Percentiles rank a stretch among this genome's conserved stretches.
Conservation (phyloP, 2,113 vertebrate genomes). For the Natator depressus region DNA sequence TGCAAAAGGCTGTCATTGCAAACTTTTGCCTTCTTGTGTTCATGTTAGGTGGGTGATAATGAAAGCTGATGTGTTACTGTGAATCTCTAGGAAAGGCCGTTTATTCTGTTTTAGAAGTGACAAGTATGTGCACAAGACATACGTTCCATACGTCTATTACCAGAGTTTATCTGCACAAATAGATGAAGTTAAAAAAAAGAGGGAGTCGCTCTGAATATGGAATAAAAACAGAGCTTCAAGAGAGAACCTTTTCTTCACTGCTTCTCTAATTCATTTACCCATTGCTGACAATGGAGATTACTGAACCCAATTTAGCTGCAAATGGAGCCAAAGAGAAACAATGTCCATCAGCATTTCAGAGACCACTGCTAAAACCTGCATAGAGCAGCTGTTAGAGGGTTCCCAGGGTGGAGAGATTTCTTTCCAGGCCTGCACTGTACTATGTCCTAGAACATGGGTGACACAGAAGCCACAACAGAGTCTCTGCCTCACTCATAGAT, state of each 20-base stretch:
- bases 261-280: neutral
- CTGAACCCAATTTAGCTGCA: neutral
- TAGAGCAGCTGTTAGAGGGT: accelerated
- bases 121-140: neutral
- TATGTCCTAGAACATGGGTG: neutral
- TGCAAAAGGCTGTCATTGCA: conserved; percentile 32
- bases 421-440: neutral
- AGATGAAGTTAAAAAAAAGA: neutral
- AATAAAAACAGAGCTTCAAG: neutral
- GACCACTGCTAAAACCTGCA: neutral
- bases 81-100: neutral
- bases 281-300: accelerated
- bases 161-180: neutral
- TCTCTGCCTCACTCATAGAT: neutral
- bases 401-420: neutral
- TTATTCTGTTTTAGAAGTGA: neutral
- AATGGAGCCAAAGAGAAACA: neutral
- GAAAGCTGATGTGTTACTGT: neutral
- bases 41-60: accelerated
- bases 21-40: neutral
- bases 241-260: neutral
- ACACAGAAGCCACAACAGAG: neutral
- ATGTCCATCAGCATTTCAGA: neutral
- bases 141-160: neutral
- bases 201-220: neutral